Base-by-base conservation (phyloP, 2,113 vertebrate genomes). In the Pleuronectes platessa region DNA sequence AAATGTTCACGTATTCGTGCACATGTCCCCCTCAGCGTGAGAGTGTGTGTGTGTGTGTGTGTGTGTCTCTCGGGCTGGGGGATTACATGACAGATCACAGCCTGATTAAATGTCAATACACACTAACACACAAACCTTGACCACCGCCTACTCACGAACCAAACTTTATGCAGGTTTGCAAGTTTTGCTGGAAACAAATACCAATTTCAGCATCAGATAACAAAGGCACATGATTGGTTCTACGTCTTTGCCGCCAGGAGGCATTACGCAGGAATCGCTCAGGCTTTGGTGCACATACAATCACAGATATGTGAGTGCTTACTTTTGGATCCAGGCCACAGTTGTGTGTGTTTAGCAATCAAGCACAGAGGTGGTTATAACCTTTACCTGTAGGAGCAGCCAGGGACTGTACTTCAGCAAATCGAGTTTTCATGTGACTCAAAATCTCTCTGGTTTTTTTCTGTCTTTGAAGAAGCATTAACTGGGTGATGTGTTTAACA, bases 391-490 rank as follows among this genome's bases (percentile, higher is more conserved):
- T 72, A 14, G 15, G 75, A 86, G 62, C 10, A 79, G 88, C 24
- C 12, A 42, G 74, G 59, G 70, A 77, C 26, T 55, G 15, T 69
- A 49, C 85, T 78, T 53, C 26, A 58, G 27, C 54, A 88, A 79
- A 86, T 78, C 74, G 62, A 62, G 62, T 68, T 80, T 87, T 26
- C 74, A 82, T 81, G 69, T 66, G 55, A 86, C 70, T 86, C 66
- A 66, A 61, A 83, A 84, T 82, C 78, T 42, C 74, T 53, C 51
- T 27, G 6, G 31, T 7, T 54, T 21, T 54, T 74, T 69, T 62
- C 37, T 26, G 31, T 74, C 74, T 89, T 90, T 88, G 71, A 91
- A 47, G 69, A 82, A 53, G 83, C 54, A 81, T 92, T 88, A 89
- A 77, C 68, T 78, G 56, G 58, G 65, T 74, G 83, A 74, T 76